Evolutionary conservation across 2,888 invertebrate genomes (phyloP), one percentile per base, ranked within the genome.

Genomic region (Agonopterix subpropinquella): DNA sequence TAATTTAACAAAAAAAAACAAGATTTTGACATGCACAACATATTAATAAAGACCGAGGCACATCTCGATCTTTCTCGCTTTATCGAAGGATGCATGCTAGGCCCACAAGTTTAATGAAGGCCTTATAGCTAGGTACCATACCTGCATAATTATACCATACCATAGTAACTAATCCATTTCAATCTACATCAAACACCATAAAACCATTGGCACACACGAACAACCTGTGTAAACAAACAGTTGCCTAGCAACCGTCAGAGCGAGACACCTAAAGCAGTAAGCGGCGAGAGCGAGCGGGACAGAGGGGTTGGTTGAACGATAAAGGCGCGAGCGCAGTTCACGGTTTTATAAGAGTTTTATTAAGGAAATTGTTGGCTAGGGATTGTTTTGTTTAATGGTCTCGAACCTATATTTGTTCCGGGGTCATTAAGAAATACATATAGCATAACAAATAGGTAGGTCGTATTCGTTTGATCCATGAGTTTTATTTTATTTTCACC

Each of bases 261-360:
- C 41, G 55, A 43, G 52, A 58, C 50, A 28, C 41, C 44, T 9
- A 43, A 13, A 50, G 9, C n/a, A 28, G 4, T 2, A 11, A 11
- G 13, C 9, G 7, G 10, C 18, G 35, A 13, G 55, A 39, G 47
- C 41, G 53, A 55, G 47, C 18, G 52, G 36, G 55, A 57, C 18
- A 39, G 52, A 47, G 45, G 53, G 59, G 59, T 63, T 61, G 58
- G 58, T 57, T 75, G 77, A 67, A 76, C 83, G 82, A 84, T 83
- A 82, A 79, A 78, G 73, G 62, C 67, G 70, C 65, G 66, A 68
- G 67, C 70, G 69, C 61, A 59, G 58, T 61, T 67, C 76, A 71
- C 65, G 77, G 65, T 55, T 55, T 54, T 52, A 55, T n/a, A 55
- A 56, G 55, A 50, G 57, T 56, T 57, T 52, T 52, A 52, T 52